Evolutionary conservation across 2,797 vertebrate genomes (phyloP).

Genomic region (Esox masquinongy): DNA sequence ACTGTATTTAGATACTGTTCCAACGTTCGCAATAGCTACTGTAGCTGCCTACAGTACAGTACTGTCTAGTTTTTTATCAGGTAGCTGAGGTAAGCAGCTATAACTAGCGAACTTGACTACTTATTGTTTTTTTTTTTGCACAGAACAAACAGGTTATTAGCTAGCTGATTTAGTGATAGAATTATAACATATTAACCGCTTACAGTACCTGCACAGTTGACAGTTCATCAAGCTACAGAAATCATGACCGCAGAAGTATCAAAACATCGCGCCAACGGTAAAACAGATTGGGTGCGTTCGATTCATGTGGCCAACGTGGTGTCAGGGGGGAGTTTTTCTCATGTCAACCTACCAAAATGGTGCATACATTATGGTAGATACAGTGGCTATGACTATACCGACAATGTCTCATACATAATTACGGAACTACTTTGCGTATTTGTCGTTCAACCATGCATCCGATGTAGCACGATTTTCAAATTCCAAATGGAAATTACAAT

Average conservation of each 20-base stretch:
- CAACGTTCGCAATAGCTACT: neutral
- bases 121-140: neutral
- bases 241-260: neutral
- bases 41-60: too few species aligned
- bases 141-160: neutral
- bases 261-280: neutral
- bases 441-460: neutral
- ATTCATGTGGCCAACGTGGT: neutral
- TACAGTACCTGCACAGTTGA: neutral
- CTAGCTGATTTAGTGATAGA: neutral
- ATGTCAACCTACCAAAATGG: neutral
- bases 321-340: neutral
- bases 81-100: neutral
- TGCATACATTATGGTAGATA: neutral
- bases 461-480: neutral
- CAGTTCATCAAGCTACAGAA: neutral
- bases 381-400: neutral
- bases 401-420: neutral
- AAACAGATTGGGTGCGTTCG: neutral
- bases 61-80: neutral
- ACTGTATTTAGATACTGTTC: neutral
- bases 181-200: neutral
- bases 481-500: too few species aligned
- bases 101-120: neutral
- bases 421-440: neutral